Evolutionary conservation across 2,888 invertebrate species (phyloP).

Genomic region (Netelia melanura): DNA sequence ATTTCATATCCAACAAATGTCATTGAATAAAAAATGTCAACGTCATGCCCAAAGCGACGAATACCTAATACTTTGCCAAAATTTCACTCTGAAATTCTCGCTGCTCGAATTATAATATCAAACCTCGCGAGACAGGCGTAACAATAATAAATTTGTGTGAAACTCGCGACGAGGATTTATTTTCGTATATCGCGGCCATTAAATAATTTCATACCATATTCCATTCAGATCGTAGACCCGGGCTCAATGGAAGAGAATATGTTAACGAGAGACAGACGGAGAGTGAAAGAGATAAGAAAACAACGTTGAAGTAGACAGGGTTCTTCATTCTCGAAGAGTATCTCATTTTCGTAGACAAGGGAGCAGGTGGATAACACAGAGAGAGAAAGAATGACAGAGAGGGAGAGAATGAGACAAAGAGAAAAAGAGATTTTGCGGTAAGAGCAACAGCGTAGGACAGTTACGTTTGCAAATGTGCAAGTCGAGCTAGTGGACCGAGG

Average conservation of each 20-base stretch:
- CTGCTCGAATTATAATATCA: conserved; percentile 1
- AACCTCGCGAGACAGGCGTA: neutral
- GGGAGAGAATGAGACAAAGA: neutral
- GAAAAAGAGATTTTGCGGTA: conserved; percentile 2
- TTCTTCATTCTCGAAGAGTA: conserved; percentile 23
- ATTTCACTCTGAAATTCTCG: neutral
- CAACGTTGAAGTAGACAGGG: conserved; percentile 23
- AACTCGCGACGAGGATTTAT: conserved; percentile 7
- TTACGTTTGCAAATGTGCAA: neutral
- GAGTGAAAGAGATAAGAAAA: conserved; percentile 20
- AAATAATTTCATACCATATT: conserved; percentile 40
- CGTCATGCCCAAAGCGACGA: neutral
- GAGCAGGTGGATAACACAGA: conserved; percentile 72
- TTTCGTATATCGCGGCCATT: conserved; percentile 19
- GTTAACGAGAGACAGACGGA: conserved; percentile 41
- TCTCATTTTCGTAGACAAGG: conserved; percentile 49
- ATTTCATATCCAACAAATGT: neutral
- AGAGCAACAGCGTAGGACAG: neutral
- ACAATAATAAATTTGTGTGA: conserved; percentile 4
- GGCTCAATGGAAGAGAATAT: conserved; percentile 63
- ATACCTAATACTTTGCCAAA: neutral
- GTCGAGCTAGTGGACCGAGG: conserved; percentile 54
- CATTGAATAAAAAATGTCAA: neutral
- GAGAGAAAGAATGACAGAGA: neutral
- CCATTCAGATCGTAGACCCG: conserved; percentile 57